A percentile compares a stretch with the other conserved stretches of the same genome.
Conservation (phyloP, 2,113 vertebrate species). For the Microtus pennsylvanicus region DNA sequence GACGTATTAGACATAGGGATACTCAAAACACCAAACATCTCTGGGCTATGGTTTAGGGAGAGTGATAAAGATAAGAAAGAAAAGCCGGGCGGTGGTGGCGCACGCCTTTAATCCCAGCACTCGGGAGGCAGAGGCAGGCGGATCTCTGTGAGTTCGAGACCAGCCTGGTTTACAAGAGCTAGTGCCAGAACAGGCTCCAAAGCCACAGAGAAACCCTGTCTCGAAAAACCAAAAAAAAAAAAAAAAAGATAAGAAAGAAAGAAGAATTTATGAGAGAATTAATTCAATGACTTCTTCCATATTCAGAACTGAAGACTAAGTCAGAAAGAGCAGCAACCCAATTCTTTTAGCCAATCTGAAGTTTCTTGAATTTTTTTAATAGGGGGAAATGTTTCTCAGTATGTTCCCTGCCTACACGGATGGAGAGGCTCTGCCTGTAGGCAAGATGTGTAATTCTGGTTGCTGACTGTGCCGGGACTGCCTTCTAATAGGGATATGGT, state of each 20-base stretch:
- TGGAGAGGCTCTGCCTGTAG: conserved; percentile 73
- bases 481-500: conserved; percentile 70
- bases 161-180: too few relatives aligned
- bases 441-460: conserved; percentile 74
- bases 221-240: too few relatives aligned
- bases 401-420: background rate
- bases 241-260: too few relatives aligned
- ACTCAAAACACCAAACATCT: background rate
- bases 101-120: too few relatives aligned
- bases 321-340: conserved; percentile 59
- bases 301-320: background rate
- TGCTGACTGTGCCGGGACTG: conserved; percentile 71
- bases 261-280: background rate
- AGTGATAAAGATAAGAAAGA: background rate
- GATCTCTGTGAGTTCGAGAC: too few relatives aligned
- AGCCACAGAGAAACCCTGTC: too few relatives aligned
- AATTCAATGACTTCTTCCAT: background rate
- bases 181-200: too few relatives aligned
- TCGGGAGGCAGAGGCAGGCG: too few relatives aligned
- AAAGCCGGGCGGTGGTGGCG: too few relatives aligned
- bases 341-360: conserved; percentile 11
- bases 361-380: conserved; percentile 37
- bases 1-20: background rate
- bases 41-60: background rate
- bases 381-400: background rate